A percentile compares a stretch with the other conserved stretches of the same genome.
phyloP scores from a whole-genome alignment of 1,140 invertebrate species.

The Laodelphax striatellus region DNA sequence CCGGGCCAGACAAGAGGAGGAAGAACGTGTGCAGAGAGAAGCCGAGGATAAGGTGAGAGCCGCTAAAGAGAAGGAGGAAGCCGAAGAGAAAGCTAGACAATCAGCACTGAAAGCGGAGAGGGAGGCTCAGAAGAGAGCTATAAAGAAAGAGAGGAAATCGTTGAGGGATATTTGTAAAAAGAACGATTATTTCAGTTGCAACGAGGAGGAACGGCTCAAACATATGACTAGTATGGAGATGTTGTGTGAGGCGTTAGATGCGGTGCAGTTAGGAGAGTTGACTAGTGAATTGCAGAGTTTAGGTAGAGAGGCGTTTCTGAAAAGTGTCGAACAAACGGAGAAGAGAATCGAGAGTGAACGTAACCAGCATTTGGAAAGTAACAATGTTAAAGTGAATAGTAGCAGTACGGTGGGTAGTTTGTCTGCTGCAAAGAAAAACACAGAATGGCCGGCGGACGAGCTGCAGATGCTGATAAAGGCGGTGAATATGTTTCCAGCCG shows the following conservation, averaged over 20 bases:
- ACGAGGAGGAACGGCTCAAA: conserved; percentile 58
- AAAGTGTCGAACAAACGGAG: conserved; percentile 42
- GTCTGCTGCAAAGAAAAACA: not conserved
- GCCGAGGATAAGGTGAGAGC: conserved; percentile 48
- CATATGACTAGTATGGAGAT: conserved; percentile 85
- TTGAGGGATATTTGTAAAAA: conserved; percentile 75
- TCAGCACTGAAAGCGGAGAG: conserved; percentile 79
- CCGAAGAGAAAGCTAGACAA: conserved; percentile 61
- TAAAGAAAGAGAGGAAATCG: conserved; percentile 78
- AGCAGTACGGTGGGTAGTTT: too few species aligned
- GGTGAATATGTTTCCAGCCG: conserved; percentile 91
- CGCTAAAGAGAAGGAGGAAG: conserved; percentile 73
- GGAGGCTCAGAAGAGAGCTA: conserved; percentile 65
- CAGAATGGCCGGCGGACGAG: conserved; percentile 68
- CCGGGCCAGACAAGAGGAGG: conserved; percentile 69
- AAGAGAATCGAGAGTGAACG: conserved; percentile 64
- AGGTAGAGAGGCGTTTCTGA: conserved; percentile 47
- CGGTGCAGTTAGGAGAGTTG: conserved; percentile 50
- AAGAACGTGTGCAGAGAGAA: conserved; percentile 56
- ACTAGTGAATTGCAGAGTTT: conserved; percentile 55
- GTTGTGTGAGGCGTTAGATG: conserved; percentile 66
- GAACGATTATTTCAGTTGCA: conserved; percentile 72
- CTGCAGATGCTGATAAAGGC: conserved; percentile 86
- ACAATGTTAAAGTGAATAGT: conserved; percentile 25
- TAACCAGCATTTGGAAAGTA: conserved; percentile 36